Percentiles rank a stretch among this genome's conserved stretches.
Evolutionary conservation across 2,113 vertebrate species (phyloP).

Genomic region (Zosterops japonicus): DNA sequence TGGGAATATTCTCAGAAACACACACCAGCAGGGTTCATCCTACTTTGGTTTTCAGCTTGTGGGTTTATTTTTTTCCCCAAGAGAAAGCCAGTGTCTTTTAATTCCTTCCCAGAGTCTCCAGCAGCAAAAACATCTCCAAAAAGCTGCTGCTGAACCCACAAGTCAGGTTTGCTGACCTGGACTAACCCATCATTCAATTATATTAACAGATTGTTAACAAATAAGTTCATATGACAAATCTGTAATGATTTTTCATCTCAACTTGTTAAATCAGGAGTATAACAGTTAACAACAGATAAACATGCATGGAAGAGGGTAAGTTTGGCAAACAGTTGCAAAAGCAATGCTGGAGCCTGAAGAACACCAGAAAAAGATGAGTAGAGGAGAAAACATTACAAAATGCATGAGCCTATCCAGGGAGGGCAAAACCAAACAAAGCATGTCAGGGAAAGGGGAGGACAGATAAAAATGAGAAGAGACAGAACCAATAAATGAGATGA

Average conservation of each 20-base stretch:
- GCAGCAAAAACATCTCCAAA: not conserved
- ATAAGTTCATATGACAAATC: not conserved
- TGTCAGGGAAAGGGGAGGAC: not conserved
- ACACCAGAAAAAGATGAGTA: not conserved
- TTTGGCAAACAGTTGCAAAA: not conserved
- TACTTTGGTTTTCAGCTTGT: not conserved
- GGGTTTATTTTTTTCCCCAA: not conserved
- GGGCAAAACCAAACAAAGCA: not conserved
- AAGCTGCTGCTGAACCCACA: not conserved
- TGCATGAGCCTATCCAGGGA: not conserved
- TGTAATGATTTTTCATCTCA: rapidly evolving
- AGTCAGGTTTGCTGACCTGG: not conserved
- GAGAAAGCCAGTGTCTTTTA: not conserved
- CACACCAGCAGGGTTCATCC: not conserved
- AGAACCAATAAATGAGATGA: not conserved
- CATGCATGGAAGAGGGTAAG: not conserved
- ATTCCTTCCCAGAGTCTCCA: not conserved
- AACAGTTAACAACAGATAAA: not conserved
- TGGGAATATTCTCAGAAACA: not conserved
- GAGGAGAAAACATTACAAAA: not conserved
- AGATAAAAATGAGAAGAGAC: not conserved
- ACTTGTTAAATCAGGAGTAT: not conserved
- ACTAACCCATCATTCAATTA: not conserved
- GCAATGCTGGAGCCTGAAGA: not conserved
- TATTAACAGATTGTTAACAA: not conserved